These are phyloP conservation scores for Linyphia triangularis DNA, from an alignment of 2,888 invertebrate species.

Conservation along the genomic window DNA sequence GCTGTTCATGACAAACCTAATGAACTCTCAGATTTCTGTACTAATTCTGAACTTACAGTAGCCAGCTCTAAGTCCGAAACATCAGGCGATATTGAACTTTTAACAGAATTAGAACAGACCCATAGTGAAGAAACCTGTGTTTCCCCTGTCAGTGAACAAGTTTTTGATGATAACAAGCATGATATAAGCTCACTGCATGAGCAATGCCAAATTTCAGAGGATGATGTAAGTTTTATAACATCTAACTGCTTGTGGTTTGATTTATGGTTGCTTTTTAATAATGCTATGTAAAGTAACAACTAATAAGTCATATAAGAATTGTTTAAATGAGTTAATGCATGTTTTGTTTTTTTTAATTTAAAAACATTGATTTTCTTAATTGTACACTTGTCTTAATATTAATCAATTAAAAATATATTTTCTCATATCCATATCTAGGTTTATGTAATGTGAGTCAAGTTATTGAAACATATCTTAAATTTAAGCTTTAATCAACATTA, in stretches of 20 bases:
- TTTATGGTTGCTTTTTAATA: slow-evolving; percentile 17
- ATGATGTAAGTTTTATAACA: slow-evolving; percentile 71
- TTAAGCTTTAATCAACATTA: too few species aligned
- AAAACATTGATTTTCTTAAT: too few species aligned
- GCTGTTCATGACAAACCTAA: slow-evolving; percentile 15
- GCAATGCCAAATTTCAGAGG: slow-evolving; percentile 58
- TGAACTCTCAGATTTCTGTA: slow-evolving; percentile 58
- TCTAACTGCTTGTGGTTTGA: slow-evolving; percentile 52
- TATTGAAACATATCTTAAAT: too few species aligned
- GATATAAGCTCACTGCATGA: slow-evolving; percentile 68
- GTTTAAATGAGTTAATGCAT: background rate
- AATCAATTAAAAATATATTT: too few species aligned
- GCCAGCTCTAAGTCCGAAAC: slow-evolving; percentile 63
- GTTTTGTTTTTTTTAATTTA: background rate
- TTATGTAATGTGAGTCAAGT: too few species aligned
- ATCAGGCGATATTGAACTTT: slow-evolving; percentile 58
- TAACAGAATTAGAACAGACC: slow-evolving; percentile 68
- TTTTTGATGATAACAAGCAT: slow-evolving; percentile 74
- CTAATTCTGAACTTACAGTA: slow-evolving; percentile 51
- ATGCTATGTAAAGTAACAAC: slow-evolving; percentile 17
- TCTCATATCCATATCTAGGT: too few species aligned
- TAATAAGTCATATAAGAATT: slow-evolving; percentile 6
- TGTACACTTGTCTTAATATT: too few species aligned
- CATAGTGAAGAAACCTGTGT: slow-evolving; percentile 64
- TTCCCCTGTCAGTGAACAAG: slow-evolving; percentile 66